These are phyloP conservation scores for Lepidostoma basale DNA, from an alignment of 1,140 invertebrate species.

Conservation along the genomic window DNA sequence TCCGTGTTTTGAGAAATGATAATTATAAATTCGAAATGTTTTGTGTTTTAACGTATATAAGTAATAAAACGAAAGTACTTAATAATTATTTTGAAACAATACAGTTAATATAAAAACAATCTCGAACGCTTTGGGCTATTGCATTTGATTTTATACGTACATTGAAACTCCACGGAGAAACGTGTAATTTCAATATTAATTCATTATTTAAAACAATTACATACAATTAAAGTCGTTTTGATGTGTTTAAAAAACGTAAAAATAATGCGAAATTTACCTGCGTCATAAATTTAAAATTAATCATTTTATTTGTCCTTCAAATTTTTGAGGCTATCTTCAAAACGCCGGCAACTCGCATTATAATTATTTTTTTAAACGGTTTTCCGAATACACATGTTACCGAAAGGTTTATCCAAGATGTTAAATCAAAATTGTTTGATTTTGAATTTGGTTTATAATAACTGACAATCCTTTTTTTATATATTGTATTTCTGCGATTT, in stretches of 20 bases:
- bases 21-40: constrained; percentile 37
- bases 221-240: constrained; percentile 42
- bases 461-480: constrained; percentile 44
- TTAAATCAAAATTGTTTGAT: constrained; percentile 23
- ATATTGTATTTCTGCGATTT: constrained; percentile 10
- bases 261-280: background rate
- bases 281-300: background rate
- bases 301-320: background rate
- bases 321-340: background rate
- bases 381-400: constrained; percentile 21
- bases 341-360: background rate
- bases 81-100: constrained; percentile 36
- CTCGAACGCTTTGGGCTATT: constrained; percentile 45
- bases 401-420: constrained; percentile 30
- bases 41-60: constrained; percentile 36
- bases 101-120: constrained; percentile 44
- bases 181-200: constrained; percentile 23
- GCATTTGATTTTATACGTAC: constrained; percentile 41
- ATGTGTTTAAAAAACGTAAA: background rate
- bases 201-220: constrained; percentile 34
- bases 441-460: constrained; percentile 37
- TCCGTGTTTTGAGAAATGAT: constrained; percentile 41
- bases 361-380: background rate
- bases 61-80: constrained; percentile 26
- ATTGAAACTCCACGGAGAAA: constrained; percentile 17